Base-by-base conservation (phyloP, 2,113 vertebrate species). In the Grammomys dolichurus region DNA sequence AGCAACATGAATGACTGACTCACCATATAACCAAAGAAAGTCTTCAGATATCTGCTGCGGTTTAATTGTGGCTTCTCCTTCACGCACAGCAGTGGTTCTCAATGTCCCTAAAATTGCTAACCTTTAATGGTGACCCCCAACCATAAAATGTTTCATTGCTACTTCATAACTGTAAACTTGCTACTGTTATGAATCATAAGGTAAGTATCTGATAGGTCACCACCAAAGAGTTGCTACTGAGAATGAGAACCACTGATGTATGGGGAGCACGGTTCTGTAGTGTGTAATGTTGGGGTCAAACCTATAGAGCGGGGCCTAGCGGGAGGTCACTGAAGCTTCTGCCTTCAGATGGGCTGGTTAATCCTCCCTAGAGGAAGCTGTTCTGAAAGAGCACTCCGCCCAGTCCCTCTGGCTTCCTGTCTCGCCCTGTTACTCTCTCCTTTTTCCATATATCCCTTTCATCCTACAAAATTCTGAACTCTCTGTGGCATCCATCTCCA, bases 1-100 rank as follows among this genome's bases (percentile, higher is more conserved):
- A 19, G 65, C 7, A 7, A 5, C 20, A 2, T 3, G 4, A 1
- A 9, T 43, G 58, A 31, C 48, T 28, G 8, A 22, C 3, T 16
- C 13, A 14, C 24, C 54, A 36, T 6, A 26, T 0, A 46, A 19
- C 36, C 77, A 46, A n/a, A 70, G 26, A 33, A 56, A 43, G 2
- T 24, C 54, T 73, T 24, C 51, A 60, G 26, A 1, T 22, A 63
- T 84, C 10, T 77, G 67, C 8, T 3, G 6, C 3, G 26, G 12
- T 60, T 60, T 28, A 9, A 17, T 43, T 33, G 31, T n/a, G 92
- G 22, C 28, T 54, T 54, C 43, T 56, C 40, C 20, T 40, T 73
- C 11, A 7, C 31, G 86, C 5, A 26, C 24, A 8, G 36, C 33
- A 58, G 51, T 81, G 51, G 54, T 24, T n/a, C 51, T 81, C 78